These are phyloP conservation scores for Agrochola litura DNA, from an alignment of 2,888 invertebrate species.

Conservation along the genomic window DNA sequence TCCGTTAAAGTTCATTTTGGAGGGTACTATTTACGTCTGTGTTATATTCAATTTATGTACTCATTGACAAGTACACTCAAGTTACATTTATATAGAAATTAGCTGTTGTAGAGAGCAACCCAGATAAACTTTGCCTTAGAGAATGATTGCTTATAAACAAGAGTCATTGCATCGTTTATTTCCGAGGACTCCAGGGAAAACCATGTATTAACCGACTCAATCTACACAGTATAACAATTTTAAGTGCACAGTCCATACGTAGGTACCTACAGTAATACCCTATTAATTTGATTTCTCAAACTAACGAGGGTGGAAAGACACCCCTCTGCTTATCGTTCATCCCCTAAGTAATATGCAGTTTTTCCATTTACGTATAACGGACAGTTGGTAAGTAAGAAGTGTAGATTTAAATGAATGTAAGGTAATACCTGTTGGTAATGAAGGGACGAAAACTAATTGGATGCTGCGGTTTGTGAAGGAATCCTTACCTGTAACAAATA, in stretches of 20 bases:
- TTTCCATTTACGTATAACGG: slow-evolving; percentile 49
- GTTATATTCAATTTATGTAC: background rate
- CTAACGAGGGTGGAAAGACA: slow-evolving; percentile 57
- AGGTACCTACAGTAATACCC: slow-evolving; percentile 40
- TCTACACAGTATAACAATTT: slow-evolving; percentile 36
- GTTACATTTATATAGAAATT: too few species aligned
- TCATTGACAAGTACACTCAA: too few species aligned
- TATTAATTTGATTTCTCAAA: slow-evolving; percentile 61
- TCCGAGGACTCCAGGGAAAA: slow-evolving; percentile 9
- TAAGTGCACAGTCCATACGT: slow-evolving; percentile 29
- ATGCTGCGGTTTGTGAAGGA: slow-evolving; percentile 17
- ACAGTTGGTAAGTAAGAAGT: slow-evolving; percentile 32
- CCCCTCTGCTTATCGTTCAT: slow-evolving; percentile 63
- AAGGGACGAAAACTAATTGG: slow-evolving; percentile 38
- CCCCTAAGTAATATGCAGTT: slow-evolving; percentile 64
- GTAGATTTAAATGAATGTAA: slow-evolving; percentile 48
- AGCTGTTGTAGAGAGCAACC: background rate
- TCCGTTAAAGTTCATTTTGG: background rate
- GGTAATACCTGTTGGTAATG: slow-evolving; percentile 48
- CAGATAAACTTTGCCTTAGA: background rate
- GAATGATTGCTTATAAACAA: slow-evolving; percentile 39
- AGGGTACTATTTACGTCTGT: background rate
- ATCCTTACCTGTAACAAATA: slow-evolving; percentile 72
- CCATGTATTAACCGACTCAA: slow-evolving; percentile 34
- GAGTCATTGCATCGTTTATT: slow-evolving; percentile 35